Base-by-base conservation (phyloP, 2,888 invertebrate species). In the Papilio gigon region DNA sequence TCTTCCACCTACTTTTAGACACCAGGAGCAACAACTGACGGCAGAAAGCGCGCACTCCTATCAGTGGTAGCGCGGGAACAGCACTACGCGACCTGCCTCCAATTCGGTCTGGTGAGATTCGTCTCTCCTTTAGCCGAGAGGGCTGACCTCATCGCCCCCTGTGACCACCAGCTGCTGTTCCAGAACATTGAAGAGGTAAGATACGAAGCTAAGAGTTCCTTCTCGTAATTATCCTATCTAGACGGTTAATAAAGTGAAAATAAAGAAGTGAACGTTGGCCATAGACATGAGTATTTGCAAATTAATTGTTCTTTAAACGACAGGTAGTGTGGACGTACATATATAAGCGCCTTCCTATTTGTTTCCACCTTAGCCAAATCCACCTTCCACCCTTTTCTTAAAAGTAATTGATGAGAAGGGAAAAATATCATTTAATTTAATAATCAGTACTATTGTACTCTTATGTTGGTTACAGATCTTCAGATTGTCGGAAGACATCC, bases 141-240 rank as follows among this genome's bases (percentile, higher is more conserved):
- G 69, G 94, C 94, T 62, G 97, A 97, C 80, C 92, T 97, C 12
- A 94, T 97, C 65, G 94, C 95, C 2, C 94, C 95, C 1, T 93
- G 94, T 64, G 97, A 97, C 81, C 97, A 97, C 84, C 93, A 95
- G 82, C 93, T 95, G 40, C 90, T 97, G 67, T 97, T 97, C 84
- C 97, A 97, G 89, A 97, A 97, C 85, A 94, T 95, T 76, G 97
- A 97, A 84, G 97, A 97, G 93, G 94, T 96, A n/a, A 20, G 61
- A 4, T 17, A 42, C 11, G 17, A 27, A 30, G 3, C 12, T 12
- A n/a, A 20, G 1, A 12, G 2, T 9, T 20, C 8, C 20, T 47
- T 17, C 17, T 20, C 20, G 6, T 47, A 17, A 44, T n/a, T n/a
- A n/a, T n/a, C n/a, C n/a, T n/a, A n/a, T n/a, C n/a, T n/a, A n/a